Base-by-base conservation (phyloP, 2,888 invertebrate genomes). In the Holacanthella duospinosa region DNA sequence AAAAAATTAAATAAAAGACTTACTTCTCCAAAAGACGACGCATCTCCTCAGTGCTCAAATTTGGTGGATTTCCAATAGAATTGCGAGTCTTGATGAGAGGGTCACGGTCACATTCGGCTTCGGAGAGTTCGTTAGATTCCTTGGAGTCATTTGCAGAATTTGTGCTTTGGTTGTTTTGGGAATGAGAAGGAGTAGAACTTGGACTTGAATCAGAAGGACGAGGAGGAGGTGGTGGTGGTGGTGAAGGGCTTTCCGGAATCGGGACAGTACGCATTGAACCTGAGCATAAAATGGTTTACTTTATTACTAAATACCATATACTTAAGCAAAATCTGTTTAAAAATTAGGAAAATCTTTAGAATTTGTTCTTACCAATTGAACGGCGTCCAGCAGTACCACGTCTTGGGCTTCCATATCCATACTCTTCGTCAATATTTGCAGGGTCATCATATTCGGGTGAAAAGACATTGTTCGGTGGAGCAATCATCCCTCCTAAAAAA, bases 11-110 rank as follows among this genome's bases (percentile, higher is more conserved):
- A 55, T 29, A 16, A 55, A 24, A 48, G n/a, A 87, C 86, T 89
- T 86, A 92, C 92, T 91, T 92, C 86, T 93, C 93, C 83, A 93
- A 89, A 83, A 92, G 88, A 86, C 91, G 92, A 83, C 93, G 87
- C 89, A 92, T 91, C 86, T 92, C 92, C 84, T 92, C 93, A 82
- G 87, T 89, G 82, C 89, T 86, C 86, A 89, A 86, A 61, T 66
- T 64, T 29, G 68, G 66, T 43, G 62, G 63, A 9, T 66, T 69
- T 53, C 69, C 66, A 59, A 68, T 61, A 16, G 70, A 70, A 63
- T 70, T 70, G n/a, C 71, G 69, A 64, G 65, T 70, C 26, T 88
- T 85, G 75, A 84, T 82, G 64, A 84, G 77, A 75, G 86, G 86
- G 77, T 87, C 87, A 70, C 87, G 87, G 81, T 92, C 92, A 78